Evolutionary conservation across 30 jellyfish, hydroid and myxozoan genomes (phyloP).

Genomic region (Sanderia malayensis): DNA sequence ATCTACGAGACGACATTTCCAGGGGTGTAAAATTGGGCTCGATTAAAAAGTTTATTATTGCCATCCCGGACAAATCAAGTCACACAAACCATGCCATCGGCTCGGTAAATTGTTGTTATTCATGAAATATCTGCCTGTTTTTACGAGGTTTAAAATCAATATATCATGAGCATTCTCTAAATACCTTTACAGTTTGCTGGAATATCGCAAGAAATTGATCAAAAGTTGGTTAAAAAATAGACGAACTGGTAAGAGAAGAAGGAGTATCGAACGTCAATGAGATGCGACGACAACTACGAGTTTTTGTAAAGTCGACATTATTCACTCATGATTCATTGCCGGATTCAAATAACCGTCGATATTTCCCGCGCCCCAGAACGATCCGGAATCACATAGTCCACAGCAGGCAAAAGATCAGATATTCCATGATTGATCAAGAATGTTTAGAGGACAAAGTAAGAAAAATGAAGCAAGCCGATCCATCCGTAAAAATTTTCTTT

Average conservation of each 20-base stretch:
- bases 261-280: constrained; percentile 23
- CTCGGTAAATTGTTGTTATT: no score
- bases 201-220: constrained; percentile 17
- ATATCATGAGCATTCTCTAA: no score
- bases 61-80: no score
- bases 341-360: constrained; percentile 12
- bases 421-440: constrained; percentile 10
- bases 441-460: not conserved
- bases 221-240: not conserved
- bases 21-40: no score
- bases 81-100: no score
- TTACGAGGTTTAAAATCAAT: no score
- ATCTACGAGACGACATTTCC: no score
- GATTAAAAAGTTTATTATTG: no score
- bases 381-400: constrained; percentile 18
- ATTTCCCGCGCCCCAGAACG: not conserved
- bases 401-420: not conserved
- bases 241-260: constrained; percentile 9
- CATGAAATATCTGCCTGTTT: not conserved
- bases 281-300: constrained; percentile 26
- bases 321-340: constrained; percentile 2
- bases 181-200: no score
- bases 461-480: constrained; percentile 7
- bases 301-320: constrained; percentile 4
- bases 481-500: constrained; percentile 11